phyloP scores from a whole-genome alignment of 2,113 vertebrate genomes.

The Blennius ocellaris region DNA sequence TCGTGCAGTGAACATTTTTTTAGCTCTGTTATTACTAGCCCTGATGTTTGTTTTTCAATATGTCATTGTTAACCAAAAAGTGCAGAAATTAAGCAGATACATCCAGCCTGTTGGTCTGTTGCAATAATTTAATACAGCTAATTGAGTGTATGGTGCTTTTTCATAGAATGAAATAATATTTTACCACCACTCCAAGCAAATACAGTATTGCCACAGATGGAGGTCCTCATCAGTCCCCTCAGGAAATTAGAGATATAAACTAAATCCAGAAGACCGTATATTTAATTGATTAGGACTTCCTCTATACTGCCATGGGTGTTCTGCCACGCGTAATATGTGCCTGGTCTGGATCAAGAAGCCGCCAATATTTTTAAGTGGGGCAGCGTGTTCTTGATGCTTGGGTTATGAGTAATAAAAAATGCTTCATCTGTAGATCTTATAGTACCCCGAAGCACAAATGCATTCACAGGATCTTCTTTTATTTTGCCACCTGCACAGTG shows the following conservation, averaged over 20 bases:
- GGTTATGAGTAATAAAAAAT: background rate
- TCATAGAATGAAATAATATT: conserved; percentile 34
- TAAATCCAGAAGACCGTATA: conserved; percentile 21
- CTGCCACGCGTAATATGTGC: conserved; percentile 19
- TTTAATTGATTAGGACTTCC: conserved; percentile 56
- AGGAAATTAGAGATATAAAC: conserved; percentile 42
- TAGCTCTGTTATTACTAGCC: too few relatives aligned
- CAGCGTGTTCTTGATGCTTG: too few relatives aligned
- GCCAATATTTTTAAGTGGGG: conserved; percentile 3
- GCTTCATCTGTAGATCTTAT: conserved; percentile 11
- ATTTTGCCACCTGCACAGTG: background rate
- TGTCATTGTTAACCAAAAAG: too few relatives aligned
- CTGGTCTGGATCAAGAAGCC: conserved; percentile 4
- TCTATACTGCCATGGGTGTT: conserved; percentile 19
- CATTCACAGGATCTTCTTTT: background rate
- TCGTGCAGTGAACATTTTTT: too few relatives aligned
- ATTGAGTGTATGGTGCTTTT: conserved; percentile 24
- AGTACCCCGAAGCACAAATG: background rate
- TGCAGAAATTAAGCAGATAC: too few relatives aligned
- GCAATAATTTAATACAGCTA: conserved; percentile 28
- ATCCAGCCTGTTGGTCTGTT: background rate
- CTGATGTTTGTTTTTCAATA: too few relatives aligned
- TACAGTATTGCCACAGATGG: conserved; percentile 17
- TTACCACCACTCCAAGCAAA: conserved; percentile 43
- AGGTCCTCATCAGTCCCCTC: conserved; percentile 17